These are phyloP conservation scores for Allolobophora icterica DNA, from an alignment of 2,888 invertebrate genomes.

Conservation along the genomic window DNA sequence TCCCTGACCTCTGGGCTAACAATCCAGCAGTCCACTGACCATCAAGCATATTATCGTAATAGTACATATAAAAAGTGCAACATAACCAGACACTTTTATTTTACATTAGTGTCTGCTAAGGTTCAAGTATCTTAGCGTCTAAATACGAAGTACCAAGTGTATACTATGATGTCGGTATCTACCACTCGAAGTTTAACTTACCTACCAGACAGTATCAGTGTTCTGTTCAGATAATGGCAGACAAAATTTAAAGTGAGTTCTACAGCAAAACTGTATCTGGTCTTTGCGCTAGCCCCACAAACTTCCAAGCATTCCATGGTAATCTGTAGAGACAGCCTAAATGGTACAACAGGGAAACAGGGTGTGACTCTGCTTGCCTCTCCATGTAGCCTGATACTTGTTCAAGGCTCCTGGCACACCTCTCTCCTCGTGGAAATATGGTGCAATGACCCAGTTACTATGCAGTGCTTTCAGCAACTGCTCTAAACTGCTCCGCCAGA, in stretches of 20 bases:
- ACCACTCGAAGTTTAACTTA: neutral
- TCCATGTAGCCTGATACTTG: neutral
- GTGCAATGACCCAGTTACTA: too few relatives aligned
- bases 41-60: too few relatives aligned
- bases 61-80: too few relatives aligned
- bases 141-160: too few relatives aligned
- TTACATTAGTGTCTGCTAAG: too few relatives aligned
- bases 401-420: too few relatives aligned
- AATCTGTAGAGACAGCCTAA: slow-evolving; percentile 8
- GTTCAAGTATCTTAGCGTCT: too few relatives aligned
- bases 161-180: too few relatives aligned
- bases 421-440: too few relatives aligned
- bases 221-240: neutral
- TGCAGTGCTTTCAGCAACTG: neutral
- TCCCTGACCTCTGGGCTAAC: too few relatives aligned
- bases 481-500: neutral
- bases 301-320: neutral
- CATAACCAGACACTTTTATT: too few relatives aligned
- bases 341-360: neutral
- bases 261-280: neutral
- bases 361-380: neutral
- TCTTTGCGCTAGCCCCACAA: neutral
- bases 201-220: neutral
- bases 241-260: neutral
- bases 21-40: too few relatives aligned